Conservation (phyloP, 2,113 vertebrate genomes). For the Podarcis muralis region DNA sequence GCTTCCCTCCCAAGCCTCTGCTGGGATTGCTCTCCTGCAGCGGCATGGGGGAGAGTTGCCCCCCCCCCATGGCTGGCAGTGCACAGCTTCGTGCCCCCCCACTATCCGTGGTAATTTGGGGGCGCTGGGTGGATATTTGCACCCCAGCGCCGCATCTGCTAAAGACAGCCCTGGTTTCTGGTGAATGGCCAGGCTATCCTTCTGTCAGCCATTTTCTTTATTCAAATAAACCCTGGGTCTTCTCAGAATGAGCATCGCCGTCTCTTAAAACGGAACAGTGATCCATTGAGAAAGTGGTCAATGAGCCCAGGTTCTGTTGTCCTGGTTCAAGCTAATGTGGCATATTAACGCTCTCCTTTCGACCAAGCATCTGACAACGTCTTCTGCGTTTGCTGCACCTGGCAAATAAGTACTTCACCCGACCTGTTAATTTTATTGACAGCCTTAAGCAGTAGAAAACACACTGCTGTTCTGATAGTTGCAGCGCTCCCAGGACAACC, state of each 20-base stretch:
- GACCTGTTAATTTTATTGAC: constrained; percentile 57
- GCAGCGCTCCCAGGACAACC: constrained; percentile 39
- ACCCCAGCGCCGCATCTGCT: too few relatives aligned
- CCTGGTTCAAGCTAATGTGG: constrained; percentile 2
- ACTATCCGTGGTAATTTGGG: too few relatives aligned
- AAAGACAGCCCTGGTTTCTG: not conserved
- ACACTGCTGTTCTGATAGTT: constrained; percentile 28
- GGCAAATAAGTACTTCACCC: constrained; percentile 34
- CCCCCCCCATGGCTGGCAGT: too few relatives aligned
- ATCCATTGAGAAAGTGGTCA: not conserved
- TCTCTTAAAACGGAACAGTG: not conserved
- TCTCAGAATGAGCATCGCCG: not conserved
- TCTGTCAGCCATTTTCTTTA: not conserved
- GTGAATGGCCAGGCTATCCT: not conserved
- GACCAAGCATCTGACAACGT: not conserved
- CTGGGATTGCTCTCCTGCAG: too few relatives aligned
- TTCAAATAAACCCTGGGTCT: not conserved
- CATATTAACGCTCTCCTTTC: constrained; percentile 9
- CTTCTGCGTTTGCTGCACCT: not conserved
- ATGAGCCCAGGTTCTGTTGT: not conserved
- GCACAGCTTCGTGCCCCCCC: too few relatives aligned
- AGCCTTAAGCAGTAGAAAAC: constrained; percentile 56
- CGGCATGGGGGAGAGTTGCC: too few relatives aligned
- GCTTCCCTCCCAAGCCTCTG: too few relatives aligned
- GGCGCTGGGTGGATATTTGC: too few relatives aligned